Conservation (phyloP, 2,113 vertebrate species). For the Colistium nudipinnis region DNA sequence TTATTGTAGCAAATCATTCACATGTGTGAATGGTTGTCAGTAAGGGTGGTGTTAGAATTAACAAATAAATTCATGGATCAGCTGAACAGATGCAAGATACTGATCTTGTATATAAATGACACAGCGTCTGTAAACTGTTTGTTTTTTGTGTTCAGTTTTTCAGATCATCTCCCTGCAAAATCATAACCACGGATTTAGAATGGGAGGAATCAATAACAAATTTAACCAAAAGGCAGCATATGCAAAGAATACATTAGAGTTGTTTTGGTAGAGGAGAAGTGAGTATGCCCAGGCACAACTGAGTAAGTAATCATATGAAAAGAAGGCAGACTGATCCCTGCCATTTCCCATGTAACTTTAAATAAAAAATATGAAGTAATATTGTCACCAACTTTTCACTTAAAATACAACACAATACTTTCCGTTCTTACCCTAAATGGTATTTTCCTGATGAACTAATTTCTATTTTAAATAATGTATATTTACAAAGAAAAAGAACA, state of each 20-base stretch:
- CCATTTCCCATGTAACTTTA: neutral
- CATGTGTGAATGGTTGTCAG: too few species aligned
- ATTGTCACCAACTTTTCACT: neutral
- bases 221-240: neutral
- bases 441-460: neutral
- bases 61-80: too few species aligned
- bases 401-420: neutral
- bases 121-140: neutral
- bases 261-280: conserved; percentile 20
- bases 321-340: neutral
- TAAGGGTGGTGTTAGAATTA: too few species aligned
- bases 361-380: neutral
- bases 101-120: too few species aligned
- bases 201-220: neutral
- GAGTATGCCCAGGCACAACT: conserved; percentile 21
- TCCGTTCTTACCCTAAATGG: neutral
- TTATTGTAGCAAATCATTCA: too few species aligned
- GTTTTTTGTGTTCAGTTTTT: conserved; percentile 42
- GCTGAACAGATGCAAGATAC: too few species aligned
- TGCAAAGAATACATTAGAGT: neutral
- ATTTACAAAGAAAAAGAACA: neutral
- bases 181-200: conserved; percentile 48
- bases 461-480: neutral
- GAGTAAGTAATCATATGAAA: conserved; percentile 42
- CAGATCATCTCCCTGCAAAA: conserved; percentile 52